These are phyloP conservation scores for Mixornis gularis DNA, from an alignment of 2,113 vertebrate genomes.

Conservation along the genomic window DNA sequence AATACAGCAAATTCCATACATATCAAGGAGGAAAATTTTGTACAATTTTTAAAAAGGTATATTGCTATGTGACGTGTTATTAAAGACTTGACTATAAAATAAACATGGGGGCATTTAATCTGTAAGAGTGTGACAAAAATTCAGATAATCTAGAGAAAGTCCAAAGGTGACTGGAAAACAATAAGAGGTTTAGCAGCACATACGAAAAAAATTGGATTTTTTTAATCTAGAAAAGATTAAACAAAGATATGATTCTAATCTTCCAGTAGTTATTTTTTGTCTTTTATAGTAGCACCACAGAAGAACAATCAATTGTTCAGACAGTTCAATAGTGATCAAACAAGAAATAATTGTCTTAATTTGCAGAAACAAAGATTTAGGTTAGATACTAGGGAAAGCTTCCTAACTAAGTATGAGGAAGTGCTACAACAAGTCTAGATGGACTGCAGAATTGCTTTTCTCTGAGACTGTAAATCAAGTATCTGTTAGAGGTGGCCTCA, in stretches of 20 bases:
- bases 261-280: neutral
- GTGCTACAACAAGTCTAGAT: neutral
- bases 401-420: neutral
- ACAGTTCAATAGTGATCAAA: neutral
- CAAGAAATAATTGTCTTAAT: neutral
- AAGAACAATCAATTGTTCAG: neutral
- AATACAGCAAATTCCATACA: neutral
- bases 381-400: neutral
- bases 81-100: neutral
- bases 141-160: neutral
- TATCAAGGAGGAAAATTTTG: neutral
- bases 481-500: neutral
- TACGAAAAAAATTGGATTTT: neutral
- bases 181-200: neutral
- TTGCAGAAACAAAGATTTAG: neutral
- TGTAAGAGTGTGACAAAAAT: neutral
- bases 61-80: accelerated
- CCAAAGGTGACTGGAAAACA: neutral
- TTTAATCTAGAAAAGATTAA: neutral
- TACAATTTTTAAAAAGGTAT: neutral
- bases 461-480: neutral
- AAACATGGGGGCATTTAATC: neutral
- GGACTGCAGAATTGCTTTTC: neutral
- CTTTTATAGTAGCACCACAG: neutral
- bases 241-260: neutral